Percentiles rank a stretch among this genome's conserved stretches.
These are phyloP conservation scores for Numenius phaeopus DNA, from an alignment of 2,797 vertebrate species.

Conservation along the genomic window DNA sequence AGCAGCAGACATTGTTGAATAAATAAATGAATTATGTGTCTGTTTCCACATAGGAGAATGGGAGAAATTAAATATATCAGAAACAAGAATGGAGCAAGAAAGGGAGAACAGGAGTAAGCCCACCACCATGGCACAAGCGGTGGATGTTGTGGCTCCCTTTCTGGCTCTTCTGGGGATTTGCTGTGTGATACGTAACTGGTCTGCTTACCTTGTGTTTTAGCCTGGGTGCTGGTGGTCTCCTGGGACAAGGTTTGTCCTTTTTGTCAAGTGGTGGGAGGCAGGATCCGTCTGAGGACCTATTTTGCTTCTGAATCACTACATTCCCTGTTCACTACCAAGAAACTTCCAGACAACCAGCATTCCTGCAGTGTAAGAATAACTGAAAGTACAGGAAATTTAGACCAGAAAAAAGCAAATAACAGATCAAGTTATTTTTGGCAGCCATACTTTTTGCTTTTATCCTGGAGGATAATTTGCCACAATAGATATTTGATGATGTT, in stretches of 20 bases:
- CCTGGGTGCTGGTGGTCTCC: background rate
- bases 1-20: background rate
- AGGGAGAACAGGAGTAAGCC: background rate
- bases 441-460: background rate
- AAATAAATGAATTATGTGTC: slow-evolving; percentile 27
- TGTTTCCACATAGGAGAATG: slow-evolving; percentile 3
- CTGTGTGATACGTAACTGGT: background rate
- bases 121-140: accelerated
- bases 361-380: background rate
- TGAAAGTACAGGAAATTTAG: background rate
- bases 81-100: background rate
- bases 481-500: background rate
- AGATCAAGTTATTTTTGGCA: background rate
- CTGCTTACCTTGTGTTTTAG: background rate
- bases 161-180: background rate
- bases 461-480: background rate
- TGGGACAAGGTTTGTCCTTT: background rate
- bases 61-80: background rate
- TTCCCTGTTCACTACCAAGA: background rate
- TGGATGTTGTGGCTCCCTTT: background rate
- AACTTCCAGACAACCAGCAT: background rate
- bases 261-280: background rate
- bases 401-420: background rate
- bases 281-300: background rate
- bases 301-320: background rate